Base-by-base conservation (phyloP, 2,797 vertebrate species). In the Adrianichthys oophorus region DNA sequence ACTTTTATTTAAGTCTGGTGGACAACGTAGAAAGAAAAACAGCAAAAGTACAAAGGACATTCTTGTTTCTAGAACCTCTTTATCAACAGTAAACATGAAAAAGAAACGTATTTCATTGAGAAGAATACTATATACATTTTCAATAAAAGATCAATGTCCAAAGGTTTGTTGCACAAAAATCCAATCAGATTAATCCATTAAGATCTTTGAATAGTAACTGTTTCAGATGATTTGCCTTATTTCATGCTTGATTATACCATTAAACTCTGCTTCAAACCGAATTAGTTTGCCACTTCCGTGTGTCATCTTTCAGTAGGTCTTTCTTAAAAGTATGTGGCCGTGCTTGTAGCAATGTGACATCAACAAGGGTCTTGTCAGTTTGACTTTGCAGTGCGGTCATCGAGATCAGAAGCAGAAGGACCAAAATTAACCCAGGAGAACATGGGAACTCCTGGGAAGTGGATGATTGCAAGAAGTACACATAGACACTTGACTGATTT, bases 401-500 rank as follows among this genome's bases (percentile, higher is more conserved):
- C 14, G 32, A n/a, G n/a, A 48, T 37, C 47, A 32, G 24, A 42
- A 29, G 48, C 15, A 48, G 13, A 18, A 56, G 24, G 46, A 15
- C 26, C 4, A 43, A 67, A 61, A 57, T 63, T 52, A 56, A 64
- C 55, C 21, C 46, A 13, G 40, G 43, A 52, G 46, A 76, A 76
- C 41, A 56, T 80, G 74, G 79, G 78, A 84, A 83, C 46, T 51
- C 54, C 66, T 80, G 62, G 17, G 67, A 61, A 65, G 58, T 48
- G 44, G 52, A 56, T 45, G 40, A 67, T 32, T 32, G 69, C 54
- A 61, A 56, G 66, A 65, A 49, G 51, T 40, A 52, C 69, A 63
- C 67, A 49, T 55, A 54, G 32, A 74, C 2, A 23, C 51, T 55
- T 56, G 67, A 51, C 66, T 57, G 56, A 56, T 59, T n/a, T 42